phyloP scores from a whole-genome alignment of 1,140 invertebrate genomes.

The Apocrypta bakeri region DNA sequence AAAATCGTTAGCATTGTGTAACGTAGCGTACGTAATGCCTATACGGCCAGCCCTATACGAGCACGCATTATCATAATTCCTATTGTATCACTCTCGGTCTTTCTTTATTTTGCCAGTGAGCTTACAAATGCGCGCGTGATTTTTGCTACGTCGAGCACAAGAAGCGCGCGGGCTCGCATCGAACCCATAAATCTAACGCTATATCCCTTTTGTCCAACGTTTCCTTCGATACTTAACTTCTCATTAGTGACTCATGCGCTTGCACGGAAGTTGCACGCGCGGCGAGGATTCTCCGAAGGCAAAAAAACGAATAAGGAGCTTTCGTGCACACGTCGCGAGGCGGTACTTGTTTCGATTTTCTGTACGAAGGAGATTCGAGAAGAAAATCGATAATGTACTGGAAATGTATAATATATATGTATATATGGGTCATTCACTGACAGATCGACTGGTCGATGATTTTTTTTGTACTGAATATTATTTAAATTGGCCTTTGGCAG shows the following conservation, averaged over 20 bases:
- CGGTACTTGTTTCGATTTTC: neutral
- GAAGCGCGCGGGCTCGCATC: neutral
- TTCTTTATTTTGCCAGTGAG: conserved; percentile 6
- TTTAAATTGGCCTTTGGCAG: too few species aligned
- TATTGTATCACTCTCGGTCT: conserved; percentile 36
- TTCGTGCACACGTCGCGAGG: neutral
- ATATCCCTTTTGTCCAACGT: conserved; percentile 8
- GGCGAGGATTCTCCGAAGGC: conserved; percentile 16
- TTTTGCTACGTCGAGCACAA: neutral
- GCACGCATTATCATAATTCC: conserved; percentile 45
- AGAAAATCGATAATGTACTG: conserved; percentile 33
- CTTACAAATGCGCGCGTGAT: neutral
- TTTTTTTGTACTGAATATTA: too few species aligned
- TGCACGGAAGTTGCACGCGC: neutral
- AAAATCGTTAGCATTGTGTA: conserved; percentile 36
- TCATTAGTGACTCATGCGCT: conserved; percentile 49
- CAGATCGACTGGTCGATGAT: too few species aligned
- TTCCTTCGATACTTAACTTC: conserved; percentile 38
- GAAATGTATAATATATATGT: neutral
- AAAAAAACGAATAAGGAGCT: neutral
- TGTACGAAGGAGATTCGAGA: neutral
- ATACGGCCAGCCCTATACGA: neutral
- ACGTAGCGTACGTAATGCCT: conserved; percentile 40
- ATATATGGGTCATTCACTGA: too few species aligned
- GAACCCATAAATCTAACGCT: conserved; percentile 24